These are phyloP conservation scores for Orchestia grillus DNA, from an alignment of 1,140 invertebrate genomes.

Conservation along the genomic window DNA sequence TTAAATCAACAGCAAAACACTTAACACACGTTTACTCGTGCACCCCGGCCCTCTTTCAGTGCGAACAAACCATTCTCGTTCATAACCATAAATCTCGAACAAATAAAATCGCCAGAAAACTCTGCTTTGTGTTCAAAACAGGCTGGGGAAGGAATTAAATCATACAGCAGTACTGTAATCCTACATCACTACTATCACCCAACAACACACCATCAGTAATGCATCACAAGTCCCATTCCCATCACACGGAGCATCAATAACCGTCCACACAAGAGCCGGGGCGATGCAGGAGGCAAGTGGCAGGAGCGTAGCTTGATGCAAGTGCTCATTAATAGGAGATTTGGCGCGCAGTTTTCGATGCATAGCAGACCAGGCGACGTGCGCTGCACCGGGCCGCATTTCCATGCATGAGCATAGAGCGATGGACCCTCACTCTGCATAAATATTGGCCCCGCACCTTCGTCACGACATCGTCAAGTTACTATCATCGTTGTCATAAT, in stretches of 20 bases:
- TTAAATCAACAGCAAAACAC: no score
- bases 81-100: no score
- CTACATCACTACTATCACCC: neutral
- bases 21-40: no score
- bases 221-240: neutral
- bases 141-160: no score
- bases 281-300: neutral
- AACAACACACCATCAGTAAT: neutral
- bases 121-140: no score
- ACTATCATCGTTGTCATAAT: neutral
- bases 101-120: no score
- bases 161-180: no score
- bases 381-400: neutral
- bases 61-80: no score
- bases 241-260: neutral
- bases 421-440: neutral
- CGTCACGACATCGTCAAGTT: neutral
- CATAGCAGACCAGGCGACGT: constrained; percentile 31
- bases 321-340: constrained; percentile 49
- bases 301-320: neutral
- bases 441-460: neutral
- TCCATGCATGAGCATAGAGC: neutral
- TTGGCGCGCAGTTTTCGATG: constrained; percentile 49
- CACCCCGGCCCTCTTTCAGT: no score
- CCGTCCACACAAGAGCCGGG: neutral